Evolutionary conservation across 2,888 invertebrate species (phyloP).

Genomic region (Andrena trimmerana): DNA sequence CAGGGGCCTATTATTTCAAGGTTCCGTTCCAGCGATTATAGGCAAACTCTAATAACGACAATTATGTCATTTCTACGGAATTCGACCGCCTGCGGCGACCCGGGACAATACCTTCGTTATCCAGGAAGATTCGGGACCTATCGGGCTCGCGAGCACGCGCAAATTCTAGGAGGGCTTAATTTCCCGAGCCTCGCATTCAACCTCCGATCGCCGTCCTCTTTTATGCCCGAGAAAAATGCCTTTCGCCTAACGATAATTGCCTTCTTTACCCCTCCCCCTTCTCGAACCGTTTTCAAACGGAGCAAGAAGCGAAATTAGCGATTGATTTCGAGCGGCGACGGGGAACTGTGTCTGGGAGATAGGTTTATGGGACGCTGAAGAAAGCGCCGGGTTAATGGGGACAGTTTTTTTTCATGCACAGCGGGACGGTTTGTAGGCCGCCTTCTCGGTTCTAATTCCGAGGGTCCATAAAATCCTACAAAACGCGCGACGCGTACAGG

Average conservation of each 20-base stretch:
- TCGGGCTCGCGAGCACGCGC: background rate
- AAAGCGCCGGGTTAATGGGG: conserved; percentile 10
- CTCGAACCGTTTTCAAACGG: background rate
- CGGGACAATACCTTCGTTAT: conserved; percentile 77
- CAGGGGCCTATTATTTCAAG: conserved; percentile 76
- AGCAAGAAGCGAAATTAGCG: background rate
- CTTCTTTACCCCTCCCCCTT: background rate
- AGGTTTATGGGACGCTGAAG: conserved; percentile 11
- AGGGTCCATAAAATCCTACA: conserved; percentile 38
- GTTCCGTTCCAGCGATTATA: conserved; percentile 79
- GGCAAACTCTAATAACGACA: conserved; percentile 82
- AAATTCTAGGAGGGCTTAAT: conserved; percentile 27
- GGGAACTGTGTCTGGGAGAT: background rate
- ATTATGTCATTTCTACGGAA: conserved; percentile 82
- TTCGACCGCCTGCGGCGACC: conserved; percentile 78
- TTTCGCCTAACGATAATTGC: background rate
- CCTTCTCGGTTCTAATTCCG: conserved; percentile 45
- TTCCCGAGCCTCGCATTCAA: conserved; percentile 1
- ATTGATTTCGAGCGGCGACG: background rate
- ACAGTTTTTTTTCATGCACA: conserved; percentile 25
- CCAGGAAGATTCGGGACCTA: conserved; percentile 37
- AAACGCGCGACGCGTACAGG: conserved; percentile 21
- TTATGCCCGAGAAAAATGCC: background rate
- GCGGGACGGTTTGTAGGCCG: conserved; percentile 10
- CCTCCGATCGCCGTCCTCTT: background rate